phyloP scores from a whole-genome alignment of 2,113 vertebrate genomes.

The Vulpes ferrilata region DNA sequence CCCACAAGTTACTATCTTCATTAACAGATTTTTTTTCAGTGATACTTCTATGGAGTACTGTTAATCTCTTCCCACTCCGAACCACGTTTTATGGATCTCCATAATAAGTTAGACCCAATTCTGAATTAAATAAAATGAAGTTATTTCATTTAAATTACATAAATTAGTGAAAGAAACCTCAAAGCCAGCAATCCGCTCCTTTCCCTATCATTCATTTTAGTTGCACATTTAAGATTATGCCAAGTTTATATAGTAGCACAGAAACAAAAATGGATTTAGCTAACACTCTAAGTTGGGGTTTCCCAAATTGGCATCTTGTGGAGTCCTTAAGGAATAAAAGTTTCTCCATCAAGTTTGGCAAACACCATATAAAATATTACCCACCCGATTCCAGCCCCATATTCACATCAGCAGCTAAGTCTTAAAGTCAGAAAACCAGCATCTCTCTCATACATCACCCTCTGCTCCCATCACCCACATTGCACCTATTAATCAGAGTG shows the following conservation, averaged over 20 bases:
- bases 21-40: slow-evolving; percentile 37
- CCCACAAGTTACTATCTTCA: slow-evolving; percentile 42
- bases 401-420: slow-evolving; percentile 47
- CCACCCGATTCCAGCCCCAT: rapidly evolving
- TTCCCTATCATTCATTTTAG: slow-evolving; percentile 61
- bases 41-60: neutral
- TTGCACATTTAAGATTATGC: slow-evolving; percentile 13
- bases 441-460: neutral
- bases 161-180: slow-evolving; percentile 46
- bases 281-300: slow-evolving; percentile 44
- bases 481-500: slow-evolving; percentile 14
- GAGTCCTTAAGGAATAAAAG: slow-evolving; percentile 55
- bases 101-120: slow-evolving; percentile 57
- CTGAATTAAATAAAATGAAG: slow-evolving; percentile 61
- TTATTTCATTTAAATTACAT: slow-evolving; percentile 53
- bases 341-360: slow-evolving; percentile 44
- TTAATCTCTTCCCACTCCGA: slow-evolving; percentile 57
- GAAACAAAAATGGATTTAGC: slow-evolving; percentile 62
- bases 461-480: neutral
- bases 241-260: slow-evolving; percentile 51
- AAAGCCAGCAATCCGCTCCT: slow-evolving; percentile 25
- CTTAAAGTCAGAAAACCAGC: slow-evolving; percentile 16
- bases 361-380: slow-evolving; percentile 48
- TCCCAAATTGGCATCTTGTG: slow-evolving; percentile 23
- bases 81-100: slow-evolving; percentile 57